Percentiles rank a stretch among this genome's conserved stretches.
These are phyloP conservation scores for Rhagoletis zephyria DNA, from an alignment of 1,140 invertebrate genomes.

Conservation along the genomic window DNA sequence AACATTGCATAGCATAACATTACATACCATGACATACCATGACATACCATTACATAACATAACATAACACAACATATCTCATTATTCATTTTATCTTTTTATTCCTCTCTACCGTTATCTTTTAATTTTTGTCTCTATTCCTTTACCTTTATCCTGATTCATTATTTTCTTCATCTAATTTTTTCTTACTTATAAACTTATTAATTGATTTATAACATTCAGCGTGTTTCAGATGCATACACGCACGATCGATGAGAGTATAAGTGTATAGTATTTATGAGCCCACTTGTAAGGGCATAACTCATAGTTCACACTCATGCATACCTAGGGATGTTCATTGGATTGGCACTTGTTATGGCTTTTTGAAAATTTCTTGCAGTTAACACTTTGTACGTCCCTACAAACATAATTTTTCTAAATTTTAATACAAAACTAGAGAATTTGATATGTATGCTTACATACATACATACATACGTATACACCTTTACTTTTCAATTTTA, in stretches of 20 bases:
- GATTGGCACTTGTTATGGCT: neutral
- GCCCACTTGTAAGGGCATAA: constrained; percentile 1
- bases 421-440: constrained; percentile 26
- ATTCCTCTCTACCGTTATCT: too few relatives aligned
- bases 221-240: neutral
- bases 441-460: neutral
- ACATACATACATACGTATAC: neutral
- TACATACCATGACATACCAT: too few relatives aligned
- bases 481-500: neutral
- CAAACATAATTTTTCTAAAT: constrained; percentile 12
- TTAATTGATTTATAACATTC: too few relatives aligned
- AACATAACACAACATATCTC: too few relatives aligned
- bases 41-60: too few relatives aligned
- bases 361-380: constrained; percentile 19
- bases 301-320: neutral
- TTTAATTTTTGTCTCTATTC: too few relatives aligned
- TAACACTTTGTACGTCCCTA: constrained; percentile 2
- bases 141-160: too few relatives aligned
- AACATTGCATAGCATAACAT: too few relatives aligned
- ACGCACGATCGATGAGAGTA: neutral
- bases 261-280: neutral
- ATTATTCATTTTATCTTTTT: too few relatives aligned
- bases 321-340: neutral
- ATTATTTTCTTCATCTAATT: too few relatives aligned
- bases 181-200: too few relatives aligned